A percentile compares a stretch with the other conserved stretches of the same genome.
Conservation (phyloP, 1,140 invertebrate species). For the Heliconius melpomene region DNA sequence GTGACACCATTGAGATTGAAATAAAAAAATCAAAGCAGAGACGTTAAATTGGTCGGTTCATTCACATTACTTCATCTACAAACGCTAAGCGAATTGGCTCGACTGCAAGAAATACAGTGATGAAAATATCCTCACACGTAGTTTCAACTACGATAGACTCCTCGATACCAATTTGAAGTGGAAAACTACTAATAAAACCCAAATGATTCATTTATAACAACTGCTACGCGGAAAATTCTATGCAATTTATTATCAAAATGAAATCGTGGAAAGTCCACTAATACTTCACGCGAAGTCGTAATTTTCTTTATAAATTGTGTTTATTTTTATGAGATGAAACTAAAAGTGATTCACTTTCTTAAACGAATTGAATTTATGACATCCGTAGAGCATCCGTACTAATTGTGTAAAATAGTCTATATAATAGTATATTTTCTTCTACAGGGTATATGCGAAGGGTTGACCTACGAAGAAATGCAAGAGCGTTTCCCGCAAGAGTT, state of each 20-base stretch:
- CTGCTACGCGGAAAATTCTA: background rate
- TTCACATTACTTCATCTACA: conserved; percentile 26
- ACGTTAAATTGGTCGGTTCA: conserved; percentile 25
- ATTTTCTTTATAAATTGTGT: background rate
- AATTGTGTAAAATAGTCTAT: too few relatives aligned
- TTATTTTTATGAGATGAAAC: background rate
- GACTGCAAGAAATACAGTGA: conserved; percentile 30
- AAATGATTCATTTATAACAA: conserved; percentile 1
- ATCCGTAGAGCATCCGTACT: background rate
- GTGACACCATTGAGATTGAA: conserved; percentile 19
- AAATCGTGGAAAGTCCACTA: background rate
- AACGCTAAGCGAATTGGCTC: conserved; percentile 35
- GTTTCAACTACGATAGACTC: conserved; percentile 21
- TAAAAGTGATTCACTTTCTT: background rate
- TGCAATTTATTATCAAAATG: background rate
- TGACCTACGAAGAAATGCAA: conserved; percentile 97
- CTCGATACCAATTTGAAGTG: conserved; percentile 21
- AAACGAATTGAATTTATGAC: background rate
- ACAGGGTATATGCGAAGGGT: conserved; percentile 94
- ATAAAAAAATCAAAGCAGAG: conserved; percentile 17
- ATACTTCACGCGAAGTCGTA: background rate
- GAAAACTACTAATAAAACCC: conserved; percentile 17
- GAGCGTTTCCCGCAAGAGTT: conserved; percentile 94
- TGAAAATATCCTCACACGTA: conserved; percentile 14
- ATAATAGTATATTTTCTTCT: background rate